Conservation (phyloP, 2,113 vertebrate genomes). For the Daphoenositta chrysoptera region DNA sequence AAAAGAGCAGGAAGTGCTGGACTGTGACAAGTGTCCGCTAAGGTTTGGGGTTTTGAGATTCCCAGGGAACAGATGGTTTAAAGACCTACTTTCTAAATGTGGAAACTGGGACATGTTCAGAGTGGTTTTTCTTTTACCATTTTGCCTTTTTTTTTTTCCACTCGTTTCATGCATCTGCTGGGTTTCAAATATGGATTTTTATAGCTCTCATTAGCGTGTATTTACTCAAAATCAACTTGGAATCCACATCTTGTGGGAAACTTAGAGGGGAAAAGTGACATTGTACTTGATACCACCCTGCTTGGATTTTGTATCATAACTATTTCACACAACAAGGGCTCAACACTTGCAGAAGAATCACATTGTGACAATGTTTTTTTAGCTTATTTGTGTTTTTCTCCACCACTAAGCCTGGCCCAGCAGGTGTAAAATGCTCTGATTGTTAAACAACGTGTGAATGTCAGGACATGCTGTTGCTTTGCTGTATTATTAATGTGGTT, state of each 20-base stretch:
- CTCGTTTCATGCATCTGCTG: background rate
- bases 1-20: background rate
- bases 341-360: background rate
- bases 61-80: constrained; percentile 38
- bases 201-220: background rate
- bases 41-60: background rate
- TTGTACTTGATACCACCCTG: background rate
- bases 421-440: background rate
- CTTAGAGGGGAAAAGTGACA: background rate
- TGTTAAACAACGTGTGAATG: background rate
- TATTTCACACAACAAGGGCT: background rate
- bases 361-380: background rate
- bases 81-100: constrained; percentile 48
- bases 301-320: background rate
- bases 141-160: background rate
- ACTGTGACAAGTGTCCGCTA: background rate
- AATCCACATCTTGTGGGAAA: background rate
- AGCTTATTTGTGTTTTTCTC: background rate
- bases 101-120: background rate
- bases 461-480: background rate
- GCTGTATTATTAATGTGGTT: background rate
- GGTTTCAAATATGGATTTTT: background rate
- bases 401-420: background rate
- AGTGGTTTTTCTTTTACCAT: background rate
- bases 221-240: background rate